phyloP scores from a whole-genome alignment of 2,113 vertebrate genomes.

The Diadophis punctatus region DNA sequence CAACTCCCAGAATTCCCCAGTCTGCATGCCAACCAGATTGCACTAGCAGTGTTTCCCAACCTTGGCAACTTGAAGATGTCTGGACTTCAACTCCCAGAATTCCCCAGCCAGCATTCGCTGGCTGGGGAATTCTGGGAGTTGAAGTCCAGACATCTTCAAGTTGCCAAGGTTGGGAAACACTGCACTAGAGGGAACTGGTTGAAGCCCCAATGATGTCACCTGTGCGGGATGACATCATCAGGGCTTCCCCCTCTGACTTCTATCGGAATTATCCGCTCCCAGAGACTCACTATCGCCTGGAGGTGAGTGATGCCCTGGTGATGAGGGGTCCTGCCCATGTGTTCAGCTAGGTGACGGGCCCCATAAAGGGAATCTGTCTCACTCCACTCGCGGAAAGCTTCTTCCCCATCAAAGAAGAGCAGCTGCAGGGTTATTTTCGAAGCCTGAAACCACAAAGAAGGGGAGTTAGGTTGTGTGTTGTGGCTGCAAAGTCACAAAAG shows the following conservation, averaged over 20 bases:
- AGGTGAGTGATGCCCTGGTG: conserved; percentile 67
- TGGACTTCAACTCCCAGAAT: too few species aligned
- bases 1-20: too few species aligned
- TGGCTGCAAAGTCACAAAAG: too few species aligned
- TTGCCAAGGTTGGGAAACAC: too few species aligned
- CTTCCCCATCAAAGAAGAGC: conserved; percentile 86
- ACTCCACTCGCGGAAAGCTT: conserved; percentile 83
- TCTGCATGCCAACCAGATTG: too few species aligned
- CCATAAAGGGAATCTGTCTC: conserved; percentile 86
- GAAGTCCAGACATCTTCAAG: too few species aligned
- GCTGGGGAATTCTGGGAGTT: too few species aligned
- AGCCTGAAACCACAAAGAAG: conserved; percentile 16
- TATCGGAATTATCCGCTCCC: not conserved
- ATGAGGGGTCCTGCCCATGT: conserved; percentile 74
- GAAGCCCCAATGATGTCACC: not conserved
- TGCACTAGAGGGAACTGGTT: not conserved
- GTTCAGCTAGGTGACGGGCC: conserved; percentile 81
- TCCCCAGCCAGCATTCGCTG: too few species aligned
- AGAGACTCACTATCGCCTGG: conserved; percentile 77
- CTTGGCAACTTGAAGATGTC: too few species aligned
- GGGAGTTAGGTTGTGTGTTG: not conserved
- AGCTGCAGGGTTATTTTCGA: conserved; percentile 77
- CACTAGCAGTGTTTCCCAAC: too few species aligned
- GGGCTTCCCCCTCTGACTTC: not conserved
- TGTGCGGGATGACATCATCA: not conserved